A percentile compares a stretch with the other conserved stretches of the same genome.
phyloP scores from a whole-genome alignment of 2,888 invertebrate species.

The Drosophila pseudotalamancana region DNA sequence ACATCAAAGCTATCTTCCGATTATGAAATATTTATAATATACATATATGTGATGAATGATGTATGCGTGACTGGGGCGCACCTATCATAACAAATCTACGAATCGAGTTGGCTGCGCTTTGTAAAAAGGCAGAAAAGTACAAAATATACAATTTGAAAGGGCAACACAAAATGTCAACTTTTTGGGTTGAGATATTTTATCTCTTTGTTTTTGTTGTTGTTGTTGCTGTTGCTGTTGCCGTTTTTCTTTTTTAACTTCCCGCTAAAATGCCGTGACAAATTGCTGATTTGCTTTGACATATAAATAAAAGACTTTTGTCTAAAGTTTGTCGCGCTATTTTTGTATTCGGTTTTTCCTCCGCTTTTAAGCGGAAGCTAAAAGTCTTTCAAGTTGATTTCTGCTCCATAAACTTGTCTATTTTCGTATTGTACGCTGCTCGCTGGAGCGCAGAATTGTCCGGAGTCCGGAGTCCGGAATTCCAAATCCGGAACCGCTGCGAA shows the following conservation, averaged over 20 bases:
- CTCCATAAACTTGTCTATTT: conserved; percentile 78
- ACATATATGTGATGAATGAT: conserved; percentile 41
- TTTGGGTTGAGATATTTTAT: conserved; percentile 43
- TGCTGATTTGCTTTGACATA: conserved; percentile 75
- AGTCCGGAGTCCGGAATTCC: conserved; percentile 60
- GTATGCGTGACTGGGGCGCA: conserved; percentile 57
- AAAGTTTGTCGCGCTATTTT: conserved; percentile 49
- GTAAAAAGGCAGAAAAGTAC: background rate
- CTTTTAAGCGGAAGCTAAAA: conserved; percentile 74
- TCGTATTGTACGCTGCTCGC: conserved; percentile 59
- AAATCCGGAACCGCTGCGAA: conserved; percentile 9
- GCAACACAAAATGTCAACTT: conserved; percentile 46
- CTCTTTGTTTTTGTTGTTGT: background rate
- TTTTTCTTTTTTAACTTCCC: conserved; percentile 7
- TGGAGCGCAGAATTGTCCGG: conserved; percentile 54
- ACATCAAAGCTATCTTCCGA: conserved; percentile 45
- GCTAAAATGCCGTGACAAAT: conserved; percentile 71
- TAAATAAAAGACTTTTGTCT: conserved; percentile 49
- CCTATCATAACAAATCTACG: conserved; percentile 30
- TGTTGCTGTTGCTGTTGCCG: background rate
- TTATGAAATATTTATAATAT: conserved; percentile 49
- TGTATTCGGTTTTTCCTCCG: background rate
- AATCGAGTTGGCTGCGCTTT: conserved; percentile 27
- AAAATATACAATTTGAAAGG: conserved; percentile 42
- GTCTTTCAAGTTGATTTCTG: conserved; percentile 77